These are phyloP conservation scores for Lasioglossum pauxillum DNA, from an alignment of 2,888 invertebrate species.

Conservation along the genomic window DNA sequence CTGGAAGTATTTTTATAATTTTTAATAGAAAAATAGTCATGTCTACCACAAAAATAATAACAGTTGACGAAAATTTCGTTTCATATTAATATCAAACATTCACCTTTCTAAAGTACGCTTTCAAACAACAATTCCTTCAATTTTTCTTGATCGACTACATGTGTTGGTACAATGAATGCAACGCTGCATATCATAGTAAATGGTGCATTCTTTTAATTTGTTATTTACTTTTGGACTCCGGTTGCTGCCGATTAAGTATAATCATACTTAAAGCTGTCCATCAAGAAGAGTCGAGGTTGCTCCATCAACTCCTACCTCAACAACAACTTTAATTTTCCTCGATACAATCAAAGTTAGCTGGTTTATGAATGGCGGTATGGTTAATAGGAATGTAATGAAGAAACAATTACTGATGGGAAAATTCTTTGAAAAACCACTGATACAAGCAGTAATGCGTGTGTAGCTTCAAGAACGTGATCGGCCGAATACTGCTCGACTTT, in stretches of 20 bases:
- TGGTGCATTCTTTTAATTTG: neutral
- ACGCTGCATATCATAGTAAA: neutral
- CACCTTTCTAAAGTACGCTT: neutral
- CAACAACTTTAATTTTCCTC: neutral
- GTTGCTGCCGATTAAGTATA: neutral
- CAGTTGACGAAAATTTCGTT: neutral
- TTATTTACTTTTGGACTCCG: neutral
- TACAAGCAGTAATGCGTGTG: neutral
- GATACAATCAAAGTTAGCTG: neutral
- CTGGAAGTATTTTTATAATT: too few species aligned
- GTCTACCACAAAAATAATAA: too few species aligned
- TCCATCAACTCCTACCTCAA: neutral
- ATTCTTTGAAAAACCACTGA: neutral
- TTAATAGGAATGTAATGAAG: neutral
- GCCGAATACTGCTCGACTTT: constrained; percentile 7
- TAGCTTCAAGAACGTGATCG: constrained; percentile 11
- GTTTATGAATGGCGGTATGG: neutral
- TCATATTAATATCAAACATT: neutral
- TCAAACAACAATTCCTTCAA: neutral
- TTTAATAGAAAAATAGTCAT: too few species aligned
- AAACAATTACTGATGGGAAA: neutral
- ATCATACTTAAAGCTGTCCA: neutral
- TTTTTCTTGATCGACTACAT: neutral
- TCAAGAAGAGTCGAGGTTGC: neutral
- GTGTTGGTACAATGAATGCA: neutral